Percentiles rank a stretch among this genome's conserved stretches.
phyloP scores from a whole-genome alignment of 2,888 invertebrate species.

The Idaea straminata region DNA sequence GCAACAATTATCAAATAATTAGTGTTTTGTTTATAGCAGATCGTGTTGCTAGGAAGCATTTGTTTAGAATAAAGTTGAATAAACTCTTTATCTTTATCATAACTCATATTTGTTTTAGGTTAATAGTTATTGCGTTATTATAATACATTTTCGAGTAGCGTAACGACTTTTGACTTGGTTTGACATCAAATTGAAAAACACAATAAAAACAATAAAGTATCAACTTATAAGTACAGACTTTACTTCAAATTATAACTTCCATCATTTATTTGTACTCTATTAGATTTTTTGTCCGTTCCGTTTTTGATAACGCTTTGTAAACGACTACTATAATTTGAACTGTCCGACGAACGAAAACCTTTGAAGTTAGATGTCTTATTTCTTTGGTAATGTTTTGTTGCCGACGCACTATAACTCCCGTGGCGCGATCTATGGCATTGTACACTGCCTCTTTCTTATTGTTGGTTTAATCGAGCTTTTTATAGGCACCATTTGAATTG shows the following conservation, averaged over 20 bases:
- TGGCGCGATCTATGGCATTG: constrained; percentile 72
- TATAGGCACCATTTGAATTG: constrained; percentile 58
- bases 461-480: constrained; percentile 76
- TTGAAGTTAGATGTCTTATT: constrained; percentile 26
- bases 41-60: too few relatives aligned
- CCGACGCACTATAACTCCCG: constrained; percentile 55
- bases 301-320: constrained; percentile 42
- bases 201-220: neutral
- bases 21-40: too few relatives aligned
- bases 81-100: too few relatives aligned
- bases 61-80: too few relatives aligned
- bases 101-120: too few relatives aligned
- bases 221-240: neutral
- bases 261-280: constrained; percentile 68
- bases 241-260: neutral
- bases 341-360: constrained; percentile 6
- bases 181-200: too few relatives aligned
- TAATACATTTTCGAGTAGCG: too few relatives aligned
- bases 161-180: too few relatives aligned
- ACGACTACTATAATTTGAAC: constrained; percentile 40
- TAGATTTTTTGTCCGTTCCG: constrained; percentile 46
- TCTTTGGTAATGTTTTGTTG: constrained; percentile 35
- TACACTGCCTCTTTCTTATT: constrained; percentile 61
- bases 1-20: too few relatives aligned
- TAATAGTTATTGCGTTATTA: too few relatives aligned